Evolutionary conservation across 2,797 vertebrate genomes (phyloP).

Genomic region (Eidolon dupreanum): DNA sequence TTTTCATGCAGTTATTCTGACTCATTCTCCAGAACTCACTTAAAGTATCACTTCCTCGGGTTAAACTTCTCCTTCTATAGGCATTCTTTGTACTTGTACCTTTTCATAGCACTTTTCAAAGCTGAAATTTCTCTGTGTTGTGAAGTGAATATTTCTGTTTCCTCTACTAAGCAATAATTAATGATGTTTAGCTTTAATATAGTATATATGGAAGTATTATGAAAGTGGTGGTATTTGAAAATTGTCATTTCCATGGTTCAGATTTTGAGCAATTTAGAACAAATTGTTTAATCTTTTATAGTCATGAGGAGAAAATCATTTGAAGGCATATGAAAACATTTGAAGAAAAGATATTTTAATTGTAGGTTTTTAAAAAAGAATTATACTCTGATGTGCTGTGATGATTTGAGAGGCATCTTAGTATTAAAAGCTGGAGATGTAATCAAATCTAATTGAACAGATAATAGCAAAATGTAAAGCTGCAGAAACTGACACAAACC

Average conservation of each 20-base stretch:
- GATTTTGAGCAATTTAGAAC: not conserved
- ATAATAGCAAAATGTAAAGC: slow-evolving; percentile 69
- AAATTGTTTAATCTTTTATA: slow-evolving; percentile 13
- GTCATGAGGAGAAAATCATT: not conserved
- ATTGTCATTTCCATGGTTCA: not conserved
- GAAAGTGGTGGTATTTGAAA: not conserved
- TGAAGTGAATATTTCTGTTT: slow-evolving; percentile 35
- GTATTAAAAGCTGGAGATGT: slow-evolving; percentile 69
- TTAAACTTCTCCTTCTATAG: not conserved
- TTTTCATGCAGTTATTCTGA: not conserved
- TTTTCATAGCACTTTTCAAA: slow-evolving; percentile 34
- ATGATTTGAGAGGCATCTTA: slow-evolving; percentile 42
- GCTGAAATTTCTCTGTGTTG: slow-evolving; percentile 40
- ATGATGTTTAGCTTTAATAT: accelerated
- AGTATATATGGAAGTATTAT: not conserved
- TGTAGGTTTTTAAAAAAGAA: slow-evolving; percentile 47
- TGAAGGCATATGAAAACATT: not conserved
- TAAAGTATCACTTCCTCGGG: not conserved
- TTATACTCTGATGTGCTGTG: slow-evolving; percentile 39
- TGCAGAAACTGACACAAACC: slow-evolving; percentile 68
- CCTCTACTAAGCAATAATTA: not conserved
- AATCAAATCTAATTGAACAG: slow-evolving; percentile 79
- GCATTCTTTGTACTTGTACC: not conserved
- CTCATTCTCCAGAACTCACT: not conserved
- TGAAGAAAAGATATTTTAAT: slow-evolving; percentile 16